Percentiles rank a stretch among this genome's conserved stretches.
These are phyloP conservation scores for Neomonachus schauinslandi DNA, from an alignment of 2,113 vertebrate species.

Conservation along the genomic window DNA sequence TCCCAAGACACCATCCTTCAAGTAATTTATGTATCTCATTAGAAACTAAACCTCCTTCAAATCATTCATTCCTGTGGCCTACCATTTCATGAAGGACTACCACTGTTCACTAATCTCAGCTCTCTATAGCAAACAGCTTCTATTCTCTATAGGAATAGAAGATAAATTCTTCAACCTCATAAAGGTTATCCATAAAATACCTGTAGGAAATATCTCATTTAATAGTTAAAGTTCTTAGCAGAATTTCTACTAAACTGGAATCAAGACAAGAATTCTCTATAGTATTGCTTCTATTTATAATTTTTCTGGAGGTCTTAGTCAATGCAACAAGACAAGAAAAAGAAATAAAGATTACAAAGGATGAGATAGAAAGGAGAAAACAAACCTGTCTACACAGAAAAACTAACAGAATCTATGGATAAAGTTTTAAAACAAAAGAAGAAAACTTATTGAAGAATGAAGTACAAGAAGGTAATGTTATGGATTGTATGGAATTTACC, in stretches of 20 bases:
- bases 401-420: not conserved
- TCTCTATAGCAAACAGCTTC: not conserved
- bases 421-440: not conserved
- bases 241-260: constrained; percentile 22
- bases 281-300: not conserved
- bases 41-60: not conserved
- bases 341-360: not conserved
- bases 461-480: not conserved
- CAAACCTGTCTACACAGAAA: not conserved
- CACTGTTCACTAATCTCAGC: not conserved
- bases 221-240: not conserved
- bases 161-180: not conserved
- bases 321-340: constrained; percentile 21
- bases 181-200: not conserved
- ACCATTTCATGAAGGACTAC: not conserved
- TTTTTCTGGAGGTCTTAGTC: not conserved
- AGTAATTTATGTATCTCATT: not conserved
- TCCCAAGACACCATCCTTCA: not conserved
- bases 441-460: not conserved
- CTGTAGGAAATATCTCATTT: not conserved
- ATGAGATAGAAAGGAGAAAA: not conserved
- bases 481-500: not conserved
- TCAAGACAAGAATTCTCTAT: not conserved
- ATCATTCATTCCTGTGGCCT: not conserved
- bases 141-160: not conserved